A percentile compares a stretch with the other conserved stretches of the same genome.
Evolutionary conservation across 2,888 invertebrate species (phyloP).

Genomic region (Imbricaverruca yamaguchii): DNA sequence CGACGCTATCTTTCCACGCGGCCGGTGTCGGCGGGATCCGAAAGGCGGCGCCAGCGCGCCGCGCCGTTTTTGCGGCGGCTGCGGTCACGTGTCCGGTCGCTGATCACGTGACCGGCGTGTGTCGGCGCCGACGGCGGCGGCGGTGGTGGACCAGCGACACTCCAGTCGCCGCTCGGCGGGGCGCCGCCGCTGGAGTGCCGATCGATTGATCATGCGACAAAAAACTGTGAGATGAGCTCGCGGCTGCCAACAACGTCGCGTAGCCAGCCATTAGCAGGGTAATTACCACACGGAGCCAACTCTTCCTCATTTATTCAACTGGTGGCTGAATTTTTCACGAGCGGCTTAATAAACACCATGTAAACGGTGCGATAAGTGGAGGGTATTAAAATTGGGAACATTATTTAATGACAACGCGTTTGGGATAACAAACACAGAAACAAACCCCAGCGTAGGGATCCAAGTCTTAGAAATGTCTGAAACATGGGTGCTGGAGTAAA

Average conservation of each 20-base stretch:
- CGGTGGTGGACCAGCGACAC: not conserved
- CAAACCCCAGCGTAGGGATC: no score
- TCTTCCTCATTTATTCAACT: no score
- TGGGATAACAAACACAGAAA: no score
- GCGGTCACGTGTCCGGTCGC: not conserved
- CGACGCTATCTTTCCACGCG: constrained; percentile 15
- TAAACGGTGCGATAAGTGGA: not conserved
- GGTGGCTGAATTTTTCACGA: not conserved
- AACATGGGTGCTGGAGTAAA: no score
- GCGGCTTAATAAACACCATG: not conserved
- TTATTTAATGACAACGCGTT: no score
- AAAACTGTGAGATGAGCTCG: not conserved
- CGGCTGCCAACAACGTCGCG: no score
- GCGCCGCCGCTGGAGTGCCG: not conserved
- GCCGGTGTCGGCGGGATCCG: not conserved
- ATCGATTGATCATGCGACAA: not conserved
- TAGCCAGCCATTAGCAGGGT: no score
- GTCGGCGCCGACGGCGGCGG: not conserved
- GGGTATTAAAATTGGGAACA: not conserved
- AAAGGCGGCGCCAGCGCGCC: not conserved
- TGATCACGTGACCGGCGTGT: not conserved
- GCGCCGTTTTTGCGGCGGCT: not conserved
- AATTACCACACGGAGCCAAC: no score
- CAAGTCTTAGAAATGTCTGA: no score
- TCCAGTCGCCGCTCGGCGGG: not conserved